phyloP scores from a whole-genome alignment of 2,797 vertebrate species.

The Emys orbicularis region DNA sequence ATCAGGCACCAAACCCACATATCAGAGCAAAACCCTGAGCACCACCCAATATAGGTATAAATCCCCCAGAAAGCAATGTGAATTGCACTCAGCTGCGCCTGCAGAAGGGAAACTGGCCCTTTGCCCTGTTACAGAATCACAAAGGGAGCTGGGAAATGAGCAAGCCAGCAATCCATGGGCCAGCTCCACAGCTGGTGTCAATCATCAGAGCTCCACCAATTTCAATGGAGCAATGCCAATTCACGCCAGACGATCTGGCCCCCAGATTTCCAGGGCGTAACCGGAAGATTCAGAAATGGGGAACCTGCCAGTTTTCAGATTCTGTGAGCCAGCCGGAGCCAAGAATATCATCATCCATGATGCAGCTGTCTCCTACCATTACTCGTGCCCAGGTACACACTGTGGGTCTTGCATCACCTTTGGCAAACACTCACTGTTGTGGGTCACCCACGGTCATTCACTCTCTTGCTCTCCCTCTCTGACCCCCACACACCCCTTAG shows the following conservation, averaged over 20 bases:
- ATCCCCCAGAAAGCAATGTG: not conserved
- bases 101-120: not conserved
- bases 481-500: not conserved
- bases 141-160: not conserved
- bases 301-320: not conserved
- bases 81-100: not conserved
- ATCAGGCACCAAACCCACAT: no score
- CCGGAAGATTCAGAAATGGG: not conserved
- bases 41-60: not conserved
- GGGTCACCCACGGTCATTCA: not conserved
- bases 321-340: not conserved
- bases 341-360: not conserved
- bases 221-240: not conserved
- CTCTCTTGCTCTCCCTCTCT: not conserved
- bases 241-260: not conserved
- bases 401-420: not conserved
- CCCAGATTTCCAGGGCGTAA: not conserved
- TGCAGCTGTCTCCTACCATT: not conserved
- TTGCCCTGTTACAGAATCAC: not conserved
- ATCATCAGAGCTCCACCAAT: not conserved
- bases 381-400: not conserved
- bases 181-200: not conserved
- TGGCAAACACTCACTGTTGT: not conserved
- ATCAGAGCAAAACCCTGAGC: not conserved
- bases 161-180: not conserved